Base-by-base conservation (phyloP, 2,113 vertebrate genomes). In the Chiloscyllium plagiosum region DNA sequence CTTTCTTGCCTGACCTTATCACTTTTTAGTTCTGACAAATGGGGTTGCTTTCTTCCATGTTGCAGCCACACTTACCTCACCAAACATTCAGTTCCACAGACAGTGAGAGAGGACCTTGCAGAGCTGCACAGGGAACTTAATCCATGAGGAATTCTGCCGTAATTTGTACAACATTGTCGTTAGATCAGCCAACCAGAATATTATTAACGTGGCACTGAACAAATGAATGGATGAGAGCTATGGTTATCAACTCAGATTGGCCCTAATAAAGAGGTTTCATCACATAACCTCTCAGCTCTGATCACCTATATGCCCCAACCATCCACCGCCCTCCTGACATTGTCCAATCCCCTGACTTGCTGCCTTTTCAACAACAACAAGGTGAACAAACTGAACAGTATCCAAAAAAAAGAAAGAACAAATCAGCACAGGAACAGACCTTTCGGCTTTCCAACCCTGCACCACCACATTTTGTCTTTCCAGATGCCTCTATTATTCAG, bases 1-100 rank as follows among this genome's bases (percentile, higher is more conserved):
- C 19, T 86, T 37, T 37, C 83, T 47, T 50, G 42, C 17, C 47
- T 50, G 20, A 86, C 42, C 83, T 50, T 86, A 17, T 86, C 83
- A 86, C 20, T 86, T 86, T 50, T n/a, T 56, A 92, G 29, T 90
- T 26, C 56, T 65, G 87, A 65, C 87, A 90, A 90, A 90, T 65
- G 61, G 56, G 56, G n/a, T 65, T 90, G 56, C 0, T 33, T 90
- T 5, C 56, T 42, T 47, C 15, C 56, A 61, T 90, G 56, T n/a
- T 33, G 29, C 37, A 61, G 52, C 56, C 61, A 26, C 56, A 29
- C 29, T 61, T 90, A 22, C 8, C 61, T 61, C 13, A 61, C 87
- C 50, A 61, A 87, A 8, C 20, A 10, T 52, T 87, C 87, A 90
- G 56, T 90, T 90, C 50, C 61, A 3, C 13, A 2, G 47, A 50